phyloP scores from a whole-genome alignment of 2,888 invertebrate species.

The Microdon myrmicae region DNA sequence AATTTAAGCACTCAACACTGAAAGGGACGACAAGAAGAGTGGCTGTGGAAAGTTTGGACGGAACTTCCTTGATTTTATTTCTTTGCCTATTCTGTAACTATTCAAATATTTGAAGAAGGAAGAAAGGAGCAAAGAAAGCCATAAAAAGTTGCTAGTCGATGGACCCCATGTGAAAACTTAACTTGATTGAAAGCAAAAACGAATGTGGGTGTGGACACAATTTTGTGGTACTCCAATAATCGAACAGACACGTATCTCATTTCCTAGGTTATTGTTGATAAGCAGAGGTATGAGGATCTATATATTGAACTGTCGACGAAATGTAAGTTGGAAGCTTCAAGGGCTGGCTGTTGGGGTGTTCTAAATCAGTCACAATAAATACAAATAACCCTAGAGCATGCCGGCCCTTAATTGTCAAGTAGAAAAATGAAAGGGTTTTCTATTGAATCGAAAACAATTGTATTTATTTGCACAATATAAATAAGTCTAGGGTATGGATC shows the following conservation, averaged over 20 bases:
- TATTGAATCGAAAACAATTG: too few relatives aligned
- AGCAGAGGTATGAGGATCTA: too few relatives aligned
- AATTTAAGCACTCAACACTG: conserved; percentile 12
- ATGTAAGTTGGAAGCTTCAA: conserved; percentile 15
- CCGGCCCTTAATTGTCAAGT: not conserved
- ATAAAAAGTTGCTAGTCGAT: conserved; percentile 27
- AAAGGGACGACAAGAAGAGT: not conserved
- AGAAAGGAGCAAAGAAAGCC: too few relatives aligned
- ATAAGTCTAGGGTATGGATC: too few relatives aligned
- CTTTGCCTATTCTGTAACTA: conserved; percentile 16
- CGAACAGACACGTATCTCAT: conserved; percentile 46
- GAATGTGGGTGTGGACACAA: conserved; percentile 1
- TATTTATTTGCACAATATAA: too few relatives aligned
- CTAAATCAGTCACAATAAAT: not conserved
- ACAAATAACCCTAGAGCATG: not conserved
- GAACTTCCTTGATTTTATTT: conserved; percentile 2
- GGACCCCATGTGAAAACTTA: not conserved
- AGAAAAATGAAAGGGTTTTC: conserved; percentile 3
- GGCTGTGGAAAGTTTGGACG: too few relatives aligned
- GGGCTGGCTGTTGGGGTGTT: conserved; percentile 1
- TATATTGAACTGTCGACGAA: too few relatives aligned
- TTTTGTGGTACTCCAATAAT: conserved; percentile 37
- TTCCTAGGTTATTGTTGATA: conserved; percentile 26
- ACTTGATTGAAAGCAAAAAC: not conserved
- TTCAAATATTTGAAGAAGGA: conserved; percentile 40